Base-by-base conservation (phyloP, 2,888 invertebrate species). In the Polydrusus tereticollis region DNA sequence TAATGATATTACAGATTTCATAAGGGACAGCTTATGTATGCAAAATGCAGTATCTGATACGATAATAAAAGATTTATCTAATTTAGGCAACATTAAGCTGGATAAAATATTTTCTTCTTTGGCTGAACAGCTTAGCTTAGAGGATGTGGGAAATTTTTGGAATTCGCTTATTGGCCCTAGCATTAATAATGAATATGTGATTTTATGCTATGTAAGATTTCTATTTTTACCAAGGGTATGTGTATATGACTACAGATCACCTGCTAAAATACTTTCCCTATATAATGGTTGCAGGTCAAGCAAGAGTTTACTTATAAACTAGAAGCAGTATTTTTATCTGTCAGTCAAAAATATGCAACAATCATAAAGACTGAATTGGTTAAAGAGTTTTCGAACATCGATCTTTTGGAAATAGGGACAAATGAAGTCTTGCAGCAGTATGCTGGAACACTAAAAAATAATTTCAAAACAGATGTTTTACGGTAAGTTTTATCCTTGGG, bases 101-200 rank as follows among this genome's bases (percentile, higher is more conserved):
- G 67, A 76, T 26, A 23, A 41, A 20, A 57, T 75, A 6, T 77
- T 77, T 60, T 33, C 57, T 29, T 57, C 57, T 41, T 71, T 79
- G 38, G 58, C 50, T 23, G 16, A 69, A 33, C 67, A 62, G 18
- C 26, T 79, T 23, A 72, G 65, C 60, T 59, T 64, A 38, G 78
- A 78, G 36, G 68, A 77, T 59, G 50, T 77, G 14, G 18, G 74
- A 36, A 62, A 66, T 63, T 75, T 79, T 60, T 77, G 79, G 63
- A 43, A 45, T 3, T 76, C 74, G n/a, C 20, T 79, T 14, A 65
- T 62, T 21, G 41, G 43, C 8, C 47, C n/a, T 36, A 29, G 16
- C 43, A 62, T 64, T 18, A 64, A 26, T 23, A 73, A 73, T 67
- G 69, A 77, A 8, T 23, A 21, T 10, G 41, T 77, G 57, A 65